Base-by-base conservation (phyloP, 1,140 invertebrate genomes). In the Leptinotarsa defecta region DNA sequence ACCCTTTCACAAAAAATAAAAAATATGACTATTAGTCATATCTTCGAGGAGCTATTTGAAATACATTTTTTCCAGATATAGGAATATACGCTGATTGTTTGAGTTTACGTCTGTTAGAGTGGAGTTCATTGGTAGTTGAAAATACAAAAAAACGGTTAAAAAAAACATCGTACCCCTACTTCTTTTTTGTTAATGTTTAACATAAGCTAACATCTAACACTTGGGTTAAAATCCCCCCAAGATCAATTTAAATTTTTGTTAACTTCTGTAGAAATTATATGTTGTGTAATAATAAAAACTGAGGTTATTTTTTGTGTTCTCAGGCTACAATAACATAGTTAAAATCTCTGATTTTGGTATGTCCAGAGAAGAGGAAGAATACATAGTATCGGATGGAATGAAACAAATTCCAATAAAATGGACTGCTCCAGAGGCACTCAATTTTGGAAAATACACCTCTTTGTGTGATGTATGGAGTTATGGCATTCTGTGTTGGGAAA, bases 311-410 rank as follows among this genome's bases (percentile, higher is more conserved):
- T 43, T 43, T 43, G 27, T 43, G 8, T 43, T 43, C 34, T 57
- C 80, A 89, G 92, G 92, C 75, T 88, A 93, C 78, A 92, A 95
- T 71, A 94, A 94, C 81, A 92, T 92, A 78, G 96, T 98, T 1
- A 99, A 99, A 89, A 98, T 98, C 83, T 98, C 96, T 0, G 96
- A 98, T 86, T 98, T 98, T 88, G 97, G 97, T 77, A 98, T 99
- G 96, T 98, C 96, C 0, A 88, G 97, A 52, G 97, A 99, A 87
- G 96, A 98, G 85, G 94, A 98, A 85, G 96, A 98, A 85, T 99
- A 99, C 81, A 96, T 95, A 76, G 96, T 98, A 57, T 98, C 96
- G 1, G 95, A 97, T 81, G 96, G 96, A 24, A 96, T 98, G 94
- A 98, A 98, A 87, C 96, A 98, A 88, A 98, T 99, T 84, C 96